phyloP scores from a whole-genome alignment of 2,888 invertebrate species.

The Lepidochitona cinerea region DNA sequence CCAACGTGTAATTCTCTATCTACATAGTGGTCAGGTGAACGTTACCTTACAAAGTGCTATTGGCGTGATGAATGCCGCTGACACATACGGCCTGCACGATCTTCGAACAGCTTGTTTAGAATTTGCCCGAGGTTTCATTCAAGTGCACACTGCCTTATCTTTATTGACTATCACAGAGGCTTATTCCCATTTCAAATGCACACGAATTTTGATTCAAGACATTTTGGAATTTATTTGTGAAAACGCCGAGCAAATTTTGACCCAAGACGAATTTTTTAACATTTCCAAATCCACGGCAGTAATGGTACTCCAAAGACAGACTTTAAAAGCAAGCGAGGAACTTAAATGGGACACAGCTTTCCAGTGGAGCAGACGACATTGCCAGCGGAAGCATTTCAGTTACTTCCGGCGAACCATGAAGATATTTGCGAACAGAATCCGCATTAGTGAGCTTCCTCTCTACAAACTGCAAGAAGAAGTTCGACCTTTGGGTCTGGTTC shows the following conservation, averaged over 20 bases:
- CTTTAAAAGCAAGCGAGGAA: neutral
- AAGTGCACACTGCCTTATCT: neutral
- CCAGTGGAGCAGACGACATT: constrained; percentile 1
- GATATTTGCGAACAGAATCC: neutral
- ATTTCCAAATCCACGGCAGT: neutral
- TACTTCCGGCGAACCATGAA: neutral
- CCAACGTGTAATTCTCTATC: neutral
- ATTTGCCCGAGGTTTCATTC: neutral
- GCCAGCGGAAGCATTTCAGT: neutral
- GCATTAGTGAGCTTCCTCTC: neutral
- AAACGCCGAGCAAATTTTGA: neutral
- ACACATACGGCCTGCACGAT: neutral
- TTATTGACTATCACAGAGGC: neutral
- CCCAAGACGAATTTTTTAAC: neutral
- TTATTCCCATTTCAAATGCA: neutral
- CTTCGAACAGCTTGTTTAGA: neutral
- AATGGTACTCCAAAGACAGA: neutral
- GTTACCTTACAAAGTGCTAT: neutral
- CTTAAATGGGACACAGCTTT: neutral
- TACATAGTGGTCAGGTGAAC: neutral
- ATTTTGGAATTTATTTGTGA: neutral
- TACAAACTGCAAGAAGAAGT: neutral
- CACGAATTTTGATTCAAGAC: neutral
- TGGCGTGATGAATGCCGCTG: constrained; percentile 4
- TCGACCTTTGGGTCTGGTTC: neutral